Base-by-base conservation (phyloP, 2,113 vertebrate genomes). In the Numida meleagris region DNA sequence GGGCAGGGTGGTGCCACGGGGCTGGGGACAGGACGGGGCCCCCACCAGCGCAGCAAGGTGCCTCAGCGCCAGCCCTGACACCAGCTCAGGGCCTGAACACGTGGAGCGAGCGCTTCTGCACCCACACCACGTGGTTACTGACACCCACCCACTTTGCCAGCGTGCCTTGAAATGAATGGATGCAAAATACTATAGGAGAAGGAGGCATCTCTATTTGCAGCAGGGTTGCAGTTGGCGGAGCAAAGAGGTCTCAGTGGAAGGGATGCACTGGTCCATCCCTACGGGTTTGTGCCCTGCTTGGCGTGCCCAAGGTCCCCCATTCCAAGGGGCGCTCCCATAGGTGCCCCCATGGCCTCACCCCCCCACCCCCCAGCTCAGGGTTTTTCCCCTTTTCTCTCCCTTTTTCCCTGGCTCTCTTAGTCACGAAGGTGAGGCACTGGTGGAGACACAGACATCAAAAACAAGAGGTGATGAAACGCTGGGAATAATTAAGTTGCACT, bases 381-480 rank as follows among this genome's bases (percentile, higher is more conserved):
- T 43, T 91, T 95, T 83, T 79, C 82, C 77, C 87, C 71, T 9
- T 93, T 91, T 94, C 74, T 25, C 89, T 90, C 86, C 78, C 66
- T 84, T 95, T 79, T 87, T 95, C 94, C 78, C 87, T 1, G 45
- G 71, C 68, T 89, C 93, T 91, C 94, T 96, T 96, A 96, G 95
- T 96, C 96, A 96, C 5, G 4, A 80, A 95, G 95, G 95, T 96
- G 96, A 96, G 96, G 96, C 95, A 17, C 94, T 82, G 91, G 79
- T 89, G 93, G 91, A 96, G 93, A 91, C 95, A 94, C 75, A 93
- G 93, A 89, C 96, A 95, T 96, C 96, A 95, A 95, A 96, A 96
- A 96, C 95, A 96, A 96, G 96, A 88, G 91, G 95, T 96, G 96
- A 96, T 86, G 96, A 96, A 96, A 96, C n/a, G 25, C 91, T 3